Base-by-base conservation (phyloP, 2,888 invertebrate species). In the Cryptophagus acutangulus region DNA sequence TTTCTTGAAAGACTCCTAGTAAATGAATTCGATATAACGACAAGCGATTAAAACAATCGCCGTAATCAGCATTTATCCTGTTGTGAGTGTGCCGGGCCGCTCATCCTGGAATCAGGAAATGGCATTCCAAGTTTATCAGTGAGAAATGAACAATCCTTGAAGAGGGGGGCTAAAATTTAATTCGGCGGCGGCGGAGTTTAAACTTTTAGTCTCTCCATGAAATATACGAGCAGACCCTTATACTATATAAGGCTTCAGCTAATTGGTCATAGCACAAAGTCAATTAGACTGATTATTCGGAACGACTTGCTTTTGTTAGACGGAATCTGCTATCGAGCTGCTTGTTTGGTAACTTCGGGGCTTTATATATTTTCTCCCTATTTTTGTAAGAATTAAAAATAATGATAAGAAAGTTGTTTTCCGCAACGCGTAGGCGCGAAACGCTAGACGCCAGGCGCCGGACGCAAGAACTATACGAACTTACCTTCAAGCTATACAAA, bases 201-300 rank as follows among this genome's bases (percentile, higher is more conserved):
- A 59, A 59, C 57, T 59, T 58, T 55, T 51, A 55, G 57, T 51
- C 52, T 47, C 36, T n/a, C n/a, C n/a, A n/a, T 40, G 52, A 56
- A 46, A 57, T 58, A 59, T 56, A 57, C 54, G 52, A 47, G 52
- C 43, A 40, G 46, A 52, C 52, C 51, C 54, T 54, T 52, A 52
- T 52, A 50, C 52, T 52, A n/a, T 52, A 50, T 47, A 57, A 58
- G 57, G 55, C 49, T 59, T 52, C 50, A 54, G 47, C 55, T 60
- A 60, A 60, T 60, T 60, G 58, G 57, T 58, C 57, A 57, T 55
- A 57, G 54, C 55, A 56, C 54, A 54, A 58, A 57, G 54, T 54
- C 55, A 58, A 59, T 61, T 61, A 57, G 53, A 40, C 45, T 54
- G 58, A 59, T 61, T 61, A 59, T 51, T 46, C 46, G 38, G 38